phyloP scores from a whole-genome alignment of 64 coral and sea anemone species.

The Actinia tenebrosa region DNA sequence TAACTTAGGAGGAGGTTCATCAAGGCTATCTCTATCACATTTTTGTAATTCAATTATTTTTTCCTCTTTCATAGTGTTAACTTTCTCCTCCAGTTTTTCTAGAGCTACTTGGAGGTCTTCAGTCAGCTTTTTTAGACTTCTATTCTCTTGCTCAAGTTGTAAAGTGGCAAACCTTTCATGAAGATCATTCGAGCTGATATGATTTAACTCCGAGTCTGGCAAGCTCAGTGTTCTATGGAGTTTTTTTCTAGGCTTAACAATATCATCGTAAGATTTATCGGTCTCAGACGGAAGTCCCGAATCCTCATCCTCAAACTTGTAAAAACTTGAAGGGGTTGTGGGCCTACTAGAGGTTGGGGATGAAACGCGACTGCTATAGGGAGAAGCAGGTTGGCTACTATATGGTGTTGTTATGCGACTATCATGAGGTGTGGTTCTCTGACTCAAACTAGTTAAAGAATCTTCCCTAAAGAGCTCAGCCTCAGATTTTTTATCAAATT shows the following conservation, averaged over 20 bases:
- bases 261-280: conserved; percentile 88
- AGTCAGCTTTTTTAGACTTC: conserved; percentile 86
- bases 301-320: conserved; percentile 70
- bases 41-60: conserved; percentile 38
- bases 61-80: conserved; percentile 38
- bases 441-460: conserved; percentile 53
- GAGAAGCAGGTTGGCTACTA: conserved; percentile 73
- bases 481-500: conserved; percentile 91
- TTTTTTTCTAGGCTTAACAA: conserved; percentile 70
- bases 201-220: conserved; percentile 90
- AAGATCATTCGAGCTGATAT: conserved; percentile 71
- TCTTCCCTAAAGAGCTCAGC: conserved; percentile 39
- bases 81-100: conserved; percentile 90
- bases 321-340: conserved; percentile 60
- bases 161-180: conserved; percentile 87
- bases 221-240: conserved; percentile 90
- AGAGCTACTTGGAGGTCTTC: conserved; percentile 82
- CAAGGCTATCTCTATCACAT: conserved; percentile 78
- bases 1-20: conserved; percentile 45
- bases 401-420: conserved; percentile 77
- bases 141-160: conserved; percentile 97
- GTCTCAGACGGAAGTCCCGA: conserved; percentile 87
- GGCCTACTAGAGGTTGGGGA: conserved; percentile 73
- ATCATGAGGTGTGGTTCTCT: conserved; percentile 63
- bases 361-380: conserved; percentile 66